Evolutionary conservation across 2,797 vertebrate genomes (phyloP).

Genomic region (Apogon hyalosoma): DNA sequence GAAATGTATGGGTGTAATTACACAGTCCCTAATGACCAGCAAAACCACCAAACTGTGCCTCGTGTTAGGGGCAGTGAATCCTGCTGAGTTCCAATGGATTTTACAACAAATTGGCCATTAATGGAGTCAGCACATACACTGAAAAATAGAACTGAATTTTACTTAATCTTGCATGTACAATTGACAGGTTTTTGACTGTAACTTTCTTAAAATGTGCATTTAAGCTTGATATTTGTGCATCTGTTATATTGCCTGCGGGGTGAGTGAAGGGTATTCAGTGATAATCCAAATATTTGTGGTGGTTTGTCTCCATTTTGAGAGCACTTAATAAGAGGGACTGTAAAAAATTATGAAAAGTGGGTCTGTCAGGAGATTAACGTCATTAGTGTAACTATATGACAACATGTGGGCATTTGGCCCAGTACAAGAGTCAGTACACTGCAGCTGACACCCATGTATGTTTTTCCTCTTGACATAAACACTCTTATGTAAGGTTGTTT

Average conservation of each 20-base stretch:
- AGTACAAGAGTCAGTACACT: constrained; percentile 21
- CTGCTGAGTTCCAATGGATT: constrained; percentile 55
- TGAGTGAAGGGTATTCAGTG: constrained; percentile 21
- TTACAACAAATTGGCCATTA: constrained; percentile 61
- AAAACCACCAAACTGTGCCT: constrained; percentile 66
- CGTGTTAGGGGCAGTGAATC: constrained; percentile 48
- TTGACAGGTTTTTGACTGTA: constrained; percentile 1
- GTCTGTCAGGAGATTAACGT: constrained; percentile 47
- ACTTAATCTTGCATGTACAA: not conserved
- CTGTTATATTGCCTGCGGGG: constrained; percentile 3
- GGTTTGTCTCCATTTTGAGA: constrained; percentile 20
- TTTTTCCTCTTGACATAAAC: constrained; percentile 48
- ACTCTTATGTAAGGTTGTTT: constrained; percentile 54
- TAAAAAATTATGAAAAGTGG: constrained; percentile 35
- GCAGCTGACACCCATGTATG: constrained; percentile 30
- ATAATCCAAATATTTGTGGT: constrained; percentile 22
- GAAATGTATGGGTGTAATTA: constrained; percentile 77
- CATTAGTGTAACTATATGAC: constrained; percentile 53
- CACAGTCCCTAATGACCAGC: constrained; percentile 71
- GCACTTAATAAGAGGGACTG: constrained; percentile 11
- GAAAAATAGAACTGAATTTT: constrained; percentile 56
- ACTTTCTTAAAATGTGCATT: constrained; percentile 17
- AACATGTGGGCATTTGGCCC: constrained; percentile 49
- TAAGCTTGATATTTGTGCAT: constrained; percentile 18
- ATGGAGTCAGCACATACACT: constrained; percentile 48